Base-by-base conservation (phyloP, 2,797 vertebrate genomes). In the Urophycis tenuis region DNA sequence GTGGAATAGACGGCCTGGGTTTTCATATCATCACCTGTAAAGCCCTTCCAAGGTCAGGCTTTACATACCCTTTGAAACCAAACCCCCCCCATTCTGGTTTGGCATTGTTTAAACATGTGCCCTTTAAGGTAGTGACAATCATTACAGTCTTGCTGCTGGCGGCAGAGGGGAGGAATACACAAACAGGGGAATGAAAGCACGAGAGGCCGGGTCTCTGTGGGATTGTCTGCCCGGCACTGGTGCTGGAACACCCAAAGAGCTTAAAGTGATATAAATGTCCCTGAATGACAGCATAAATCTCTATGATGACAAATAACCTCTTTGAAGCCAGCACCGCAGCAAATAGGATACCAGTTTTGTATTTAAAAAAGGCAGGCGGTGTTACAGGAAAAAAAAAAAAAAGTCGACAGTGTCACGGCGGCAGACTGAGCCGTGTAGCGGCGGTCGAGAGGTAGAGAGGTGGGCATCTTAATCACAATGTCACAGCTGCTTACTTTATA, bases 201-300 rank as follows among this genome's bases (percentile, higher is more conserved):
- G 71, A 83, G 79, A 82, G 53, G 77, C 86, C 1, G 78, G 80
- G 76, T 88, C 87, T 81, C 89, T 81, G 86, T 3, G 80, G 86
- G 81, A 88, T 86, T 86, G 84, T 88, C 81, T 86, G 81, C 85
- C 81, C 83, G 76, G 84, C 80, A 45, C 81, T 84, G 83, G 72
- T 88, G 84, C 86, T 77, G 76, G 84, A 90, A 89, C 86, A 89
- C 83, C 88, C 85, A 84, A 88, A 89, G 83, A 91, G 88, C 91
- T 92, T 92, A 92, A 92, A 92, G 88, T 88, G 89, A 91, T 92
- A 92, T 91, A 93, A 92, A 92, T 92, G 91, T 91, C 87, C 88
- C 88, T 88, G 89, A 93, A 90, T 92, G 91, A 91, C 90, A 90
- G 91, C 84, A 86, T 90, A 91, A 92, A 93, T 93, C 90, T 89